Percentiles rank a stretch among this genome's conserved stretches.
Conservation (phyloP, 2,888 invertebrate genomes). For the Drosophila mayaguana region DNA sequence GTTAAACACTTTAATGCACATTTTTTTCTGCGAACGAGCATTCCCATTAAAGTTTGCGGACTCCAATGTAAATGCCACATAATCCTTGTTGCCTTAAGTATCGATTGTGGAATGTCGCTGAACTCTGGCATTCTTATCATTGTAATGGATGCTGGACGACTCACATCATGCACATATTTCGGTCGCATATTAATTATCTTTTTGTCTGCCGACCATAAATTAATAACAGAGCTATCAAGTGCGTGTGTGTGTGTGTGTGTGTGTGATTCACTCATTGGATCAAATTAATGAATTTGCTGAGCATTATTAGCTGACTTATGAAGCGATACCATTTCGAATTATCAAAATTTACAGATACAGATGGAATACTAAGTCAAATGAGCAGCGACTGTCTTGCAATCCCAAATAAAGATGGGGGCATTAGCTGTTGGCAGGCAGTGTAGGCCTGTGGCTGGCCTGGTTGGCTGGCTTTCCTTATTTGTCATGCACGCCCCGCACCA, state of each 20-base stretch:
- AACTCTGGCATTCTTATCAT: constrained; percentile 42
- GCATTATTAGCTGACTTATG: constrained; percentile 43
- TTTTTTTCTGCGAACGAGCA: too few species aligned
- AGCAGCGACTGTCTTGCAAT: constrained; percentile 31
- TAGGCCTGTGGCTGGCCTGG: constrained; percentile 22
- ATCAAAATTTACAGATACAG: constrained; percentile 31
- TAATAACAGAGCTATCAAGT: constrained; percentile 36
- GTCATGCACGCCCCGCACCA: constrained; percentile 49
- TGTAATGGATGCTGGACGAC: constrained; percentile 15
- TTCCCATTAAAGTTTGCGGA: neutral
- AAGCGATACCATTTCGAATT: constrained; percentile 24
- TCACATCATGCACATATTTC: constrained; percentile 7
- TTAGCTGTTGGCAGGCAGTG: constrained; percentile 3
- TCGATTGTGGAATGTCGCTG: constrained; percentile 62
- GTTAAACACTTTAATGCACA: too few species aligned
- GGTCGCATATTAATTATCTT: constrained; percentile 64
- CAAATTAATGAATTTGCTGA: constrained; percentile 58
- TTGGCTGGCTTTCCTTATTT: constrained; percentile 43
- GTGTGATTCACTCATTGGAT: constrained; percentile 50
- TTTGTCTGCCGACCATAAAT: constrained; percentile 70
- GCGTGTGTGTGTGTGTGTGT: neutral
- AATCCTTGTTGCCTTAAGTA: constrained; percentile 17
- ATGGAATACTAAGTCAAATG: constrained; percentile 15
- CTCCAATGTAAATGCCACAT: neutral
- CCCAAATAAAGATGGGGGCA: constrained; percentile 30